Evolutionary conservation across 2,888 invertebrate species (phyloP).

Genomic region (Theodoxus fluviatilis): DNA sequence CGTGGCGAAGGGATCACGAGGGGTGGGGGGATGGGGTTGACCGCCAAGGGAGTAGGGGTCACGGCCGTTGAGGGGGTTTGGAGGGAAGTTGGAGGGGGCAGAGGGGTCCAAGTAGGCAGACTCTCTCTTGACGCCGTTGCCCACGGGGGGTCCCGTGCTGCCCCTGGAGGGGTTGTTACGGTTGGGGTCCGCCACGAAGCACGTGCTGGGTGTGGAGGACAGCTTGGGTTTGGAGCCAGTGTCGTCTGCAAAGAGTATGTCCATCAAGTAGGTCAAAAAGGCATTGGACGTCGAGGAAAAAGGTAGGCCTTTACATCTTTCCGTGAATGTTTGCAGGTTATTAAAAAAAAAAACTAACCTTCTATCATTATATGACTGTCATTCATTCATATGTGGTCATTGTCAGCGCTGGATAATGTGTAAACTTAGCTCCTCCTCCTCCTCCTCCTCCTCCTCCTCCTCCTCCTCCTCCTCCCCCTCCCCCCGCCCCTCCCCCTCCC

Average conservation of each 20-base stretch:
- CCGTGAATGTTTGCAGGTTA: not conserved
- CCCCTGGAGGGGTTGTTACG: constrained; percentile 34
- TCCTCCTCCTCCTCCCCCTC: too few relatives aligned
- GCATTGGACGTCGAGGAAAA: not conserved
- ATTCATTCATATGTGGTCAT: too few relatives aligned
- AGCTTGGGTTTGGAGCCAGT: constrained; percentile 48
- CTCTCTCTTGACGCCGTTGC: constrained; percentile 33
- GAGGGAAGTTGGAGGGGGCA: constrained; percentile 24
- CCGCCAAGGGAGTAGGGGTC: too few relatives aligned
- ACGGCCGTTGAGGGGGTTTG: constrained; percentile 15
- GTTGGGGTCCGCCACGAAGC: constrained; percentile 52
- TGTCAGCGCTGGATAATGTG: too few relatives aligned
- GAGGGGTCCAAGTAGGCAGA: constrained; percentile 28
- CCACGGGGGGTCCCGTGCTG: constrained; percentile 24
- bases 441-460: too few relatives aligned
- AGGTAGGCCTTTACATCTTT: not conserved
- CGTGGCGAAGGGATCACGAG: constrained; percentile 29
- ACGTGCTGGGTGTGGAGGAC: constrained; percentile 54
- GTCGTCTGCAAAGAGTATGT: constrained; percentile 44
- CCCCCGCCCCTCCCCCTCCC: too few relatives aligned
- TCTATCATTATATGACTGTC: too few relatives aligned
- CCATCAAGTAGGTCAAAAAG: not conserved
- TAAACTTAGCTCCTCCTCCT: too few relatives aligned
- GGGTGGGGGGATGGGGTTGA: constrained; percentile 13
- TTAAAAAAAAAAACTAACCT: not conserved